A percentile compares a stretch with the other conserved stretches of the same genome.
Evolutionary conservation across 2,113 vertebrate species (phyloP).

Genomic region (Clarias batrachus): DNA sequence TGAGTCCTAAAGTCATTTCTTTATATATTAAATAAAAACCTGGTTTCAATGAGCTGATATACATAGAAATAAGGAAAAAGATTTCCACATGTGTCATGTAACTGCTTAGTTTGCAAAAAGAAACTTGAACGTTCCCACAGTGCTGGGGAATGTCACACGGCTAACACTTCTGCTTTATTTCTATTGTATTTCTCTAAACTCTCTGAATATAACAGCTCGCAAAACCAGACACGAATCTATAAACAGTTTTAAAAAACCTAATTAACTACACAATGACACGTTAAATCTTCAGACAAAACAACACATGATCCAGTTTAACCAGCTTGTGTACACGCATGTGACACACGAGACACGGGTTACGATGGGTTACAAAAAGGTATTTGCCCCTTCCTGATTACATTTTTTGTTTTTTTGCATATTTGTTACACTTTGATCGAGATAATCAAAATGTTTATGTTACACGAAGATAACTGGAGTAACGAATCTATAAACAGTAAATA

Average conservation of each 20-base stretch:
- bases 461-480: too few relatives aligned
- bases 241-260: not conserved
- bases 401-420: too few relatives aligned
- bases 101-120: not conserved
- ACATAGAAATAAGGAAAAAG: not conserved
- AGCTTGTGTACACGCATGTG: not conserved
- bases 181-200: not conserved
- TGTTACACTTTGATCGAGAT: too few relatives aligned
- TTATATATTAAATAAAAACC: too few relatives aligned
- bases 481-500: too few relatives aligned
- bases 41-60: not conserved
- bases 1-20: too few relatives aligned
- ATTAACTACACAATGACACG: not conserved
- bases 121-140: not conserved
- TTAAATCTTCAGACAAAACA: not conserved
- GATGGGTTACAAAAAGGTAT: too few relatives aligned
- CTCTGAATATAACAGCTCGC: not conserved
- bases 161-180: not conserved
- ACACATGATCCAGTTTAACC: slow-evolving; percentile 22
- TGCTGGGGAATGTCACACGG: not conserved
- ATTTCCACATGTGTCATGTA: not conserved
- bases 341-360: not conserved
- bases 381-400: too few relatives aligned
- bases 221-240: not conserved
- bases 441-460: too few relatives aligned